Evolutionary conservation across 2,113 vertebrate species (phyloP), one percentile per base, ranked within the genome.

Genomic region (Pterocles burchelli): DNA sequence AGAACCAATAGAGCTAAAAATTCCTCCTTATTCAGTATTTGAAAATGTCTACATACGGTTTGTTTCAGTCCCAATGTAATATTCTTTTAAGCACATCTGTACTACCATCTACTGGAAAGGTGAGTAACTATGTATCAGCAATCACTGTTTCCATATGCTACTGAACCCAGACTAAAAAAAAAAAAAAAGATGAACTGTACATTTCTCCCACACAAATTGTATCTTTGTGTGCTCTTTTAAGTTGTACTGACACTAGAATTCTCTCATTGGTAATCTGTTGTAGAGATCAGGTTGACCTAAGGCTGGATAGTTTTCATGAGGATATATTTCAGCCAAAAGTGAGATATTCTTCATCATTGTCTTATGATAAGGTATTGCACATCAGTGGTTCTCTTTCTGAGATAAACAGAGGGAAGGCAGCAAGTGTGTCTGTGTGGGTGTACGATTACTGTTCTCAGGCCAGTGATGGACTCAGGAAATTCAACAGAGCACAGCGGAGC

Each of bases 71-170:
- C 57, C 48, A 43, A 67, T 77, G 38, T 49, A 77, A 84, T 72
- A 17, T 68, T 95, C 79, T 97, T 74, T 97, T 98, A 94, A 94
- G 76, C 95, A 98, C 97, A 98, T 98, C 98, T 98, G 97, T 95
- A 89, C 97, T 96, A 98, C 97, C 97, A 98, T 98, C 97, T 98
- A 95, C 97, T 98, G 97, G 98, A 98, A 98, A 98, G 96, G 96
- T 97, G 97, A 93, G 95, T 96, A 97, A 97, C 91, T 95, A 95
- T 96, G 83, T 91, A 94, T 88, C 85, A 92, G 83, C 49, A 95
- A 88, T 97, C 65, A n/a, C 59, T 58, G 34, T 67, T 95, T 82
- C 46, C 49, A 38, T 89, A 90, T 86, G 34, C 77, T 86, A 24
- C 38, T 45, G 83, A 87, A 79, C 3, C 13, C 26, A 71, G 45